Evolutionary conservation across 2,113 vertebrate genomes (phyloP), one percentile per base, ranked within the genome.

Genomic region (Oncorhynchus kisutch): DNA sequence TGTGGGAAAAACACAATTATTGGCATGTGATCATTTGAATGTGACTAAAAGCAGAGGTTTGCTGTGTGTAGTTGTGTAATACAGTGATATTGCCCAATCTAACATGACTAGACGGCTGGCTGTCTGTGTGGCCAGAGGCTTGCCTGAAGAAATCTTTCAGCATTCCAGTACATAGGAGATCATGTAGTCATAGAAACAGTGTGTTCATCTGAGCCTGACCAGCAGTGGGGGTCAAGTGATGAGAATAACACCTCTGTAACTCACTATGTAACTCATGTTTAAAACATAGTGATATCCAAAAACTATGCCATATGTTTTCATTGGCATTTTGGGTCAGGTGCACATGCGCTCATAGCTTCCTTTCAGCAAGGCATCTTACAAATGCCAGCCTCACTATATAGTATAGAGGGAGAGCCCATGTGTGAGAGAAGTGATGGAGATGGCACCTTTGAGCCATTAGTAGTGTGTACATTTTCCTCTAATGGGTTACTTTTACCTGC

Each of bases 401-500:
- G 39, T 45, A 45, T 45, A 45, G 9, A 45, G 8, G 7, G 39
- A 9, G 39, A 11, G 39, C 39, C 39, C 39, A 45, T 45, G 39
- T 45, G 39, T 11, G 39, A 45, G 39, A 11, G n/a, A 80, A 64
- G 86, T 88, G 88, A 90, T 89, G 89, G 85, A 91, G 86, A 89
- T 86, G 88, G 90, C 89, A 91, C 91, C 96, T 95, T 93, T 94
- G 90, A 95, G 96, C 95, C 94, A 95, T 96, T 96, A 96, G 94
- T 91, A 92, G 93, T 93, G 95, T 95, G 95, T 94, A 95, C 94
- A 94, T 96, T 94, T 95, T 97, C 96, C 97, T 98, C 98, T 97
- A 99, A 97, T 97, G 99, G 97, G 97, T 97, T 97, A 97, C 95
- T 97, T 97, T 97, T 97, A 98, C 98, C 98, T 99, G 98, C 97